Evolutionary conservation across 2,113 vertebrate genomes (phyloP).

Genomic region (Trinectes maculatus): DNA sequence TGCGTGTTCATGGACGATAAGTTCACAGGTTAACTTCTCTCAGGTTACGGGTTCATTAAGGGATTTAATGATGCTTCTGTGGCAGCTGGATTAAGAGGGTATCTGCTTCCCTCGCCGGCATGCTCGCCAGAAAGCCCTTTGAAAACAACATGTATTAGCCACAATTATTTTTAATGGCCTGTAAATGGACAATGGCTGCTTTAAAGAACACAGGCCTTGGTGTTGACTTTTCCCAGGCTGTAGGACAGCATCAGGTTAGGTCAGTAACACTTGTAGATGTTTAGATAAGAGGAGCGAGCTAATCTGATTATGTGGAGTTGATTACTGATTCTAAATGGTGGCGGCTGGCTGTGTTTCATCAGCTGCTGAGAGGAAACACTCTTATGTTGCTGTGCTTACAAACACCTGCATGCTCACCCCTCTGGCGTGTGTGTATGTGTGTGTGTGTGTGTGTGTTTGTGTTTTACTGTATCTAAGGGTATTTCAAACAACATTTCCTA

Average conservation of each 20-base stretch:
- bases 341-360: constrained; percentile 72
- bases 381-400: constrained; percentile 48
- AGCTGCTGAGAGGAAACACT: constrained; percentile 68
- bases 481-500: neutral
- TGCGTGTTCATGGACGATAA: constrained; percentile 68
- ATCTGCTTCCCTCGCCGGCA: constrained; percentile 69
- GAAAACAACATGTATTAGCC: constrained; percentile 49
- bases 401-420: constrained; percentile 80
- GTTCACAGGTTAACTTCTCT: constrained; percentile 77
- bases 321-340: constrained; percentile 54
- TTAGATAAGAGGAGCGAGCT: constrained; percentile 70
- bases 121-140: constrained; percentile 40
- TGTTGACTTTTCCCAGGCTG: constrained; percentile 69
- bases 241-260: constrained; percentile 67
- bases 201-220: constrained; percentile 49
- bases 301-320: constrained; percentile 63
- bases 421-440: neutral
- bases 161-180: constrained; percentile 65
- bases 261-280: constrained; percentile 78
- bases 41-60: constrained; percentile 76
- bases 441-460: constrained; percentile 10
- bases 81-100: constrained; percentile 70
- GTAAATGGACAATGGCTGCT: constrained; percentile 47
- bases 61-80: constrained; percentile 78
- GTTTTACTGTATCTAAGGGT: constrained; percentile 1